These are phyloP conservation scores for Oreamnos americanus DNA, from an alignment of 2,113 vertebrate genomes.

Conservation along the genomic window DNA sequence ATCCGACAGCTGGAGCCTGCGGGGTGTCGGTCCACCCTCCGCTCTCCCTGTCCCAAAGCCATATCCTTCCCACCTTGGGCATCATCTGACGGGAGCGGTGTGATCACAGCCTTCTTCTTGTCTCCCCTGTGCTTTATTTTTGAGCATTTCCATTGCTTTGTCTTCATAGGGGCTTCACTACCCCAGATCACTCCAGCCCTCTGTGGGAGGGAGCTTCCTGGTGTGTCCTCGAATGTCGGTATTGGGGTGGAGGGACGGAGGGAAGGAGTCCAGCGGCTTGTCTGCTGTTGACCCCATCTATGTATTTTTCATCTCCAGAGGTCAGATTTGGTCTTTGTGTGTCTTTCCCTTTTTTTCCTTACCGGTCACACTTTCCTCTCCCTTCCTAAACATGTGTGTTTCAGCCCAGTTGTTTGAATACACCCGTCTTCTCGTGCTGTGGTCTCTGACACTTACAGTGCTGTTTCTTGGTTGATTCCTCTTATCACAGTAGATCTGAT, in stretches of 20 bases:
- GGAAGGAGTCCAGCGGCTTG: too few relatives aligned
- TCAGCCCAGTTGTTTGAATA: background rate
- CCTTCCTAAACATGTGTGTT: background rate
- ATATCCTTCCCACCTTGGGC: background rate
- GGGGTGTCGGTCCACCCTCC: rapidly evolving
- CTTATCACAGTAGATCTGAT: background rate
- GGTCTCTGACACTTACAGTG: background rate
- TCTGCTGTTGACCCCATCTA: rapidly evolving
- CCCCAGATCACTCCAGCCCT: background rate
- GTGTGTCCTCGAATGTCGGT: rapidly evolving
- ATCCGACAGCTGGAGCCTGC: background rate
- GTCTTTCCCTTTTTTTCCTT: background rate
- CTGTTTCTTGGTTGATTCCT: background rate
- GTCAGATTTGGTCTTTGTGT: background rate
- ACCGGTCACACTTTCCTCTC: background rate
- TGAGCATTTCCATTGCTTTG: background rate
- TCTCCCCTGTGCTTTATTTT: background rate
- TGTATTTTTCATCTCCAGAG: background rate
- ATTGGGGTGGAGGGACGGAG: background rate
- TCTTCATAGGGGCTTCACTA: background rate
- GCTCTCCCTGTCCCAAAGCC: background rate
- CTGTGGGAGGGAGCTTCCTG: rapidly evolving
- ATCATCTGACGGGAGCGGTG: background rate
- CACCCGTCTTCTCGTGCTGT: rapidly evolving
- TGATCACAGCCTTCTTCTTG: background rate